These are phyloP conservation scores for Apomyelois bistriatella DNA, from an alignment of 2,888 invertebrate species.

Conservation along the genomic window DNA sequence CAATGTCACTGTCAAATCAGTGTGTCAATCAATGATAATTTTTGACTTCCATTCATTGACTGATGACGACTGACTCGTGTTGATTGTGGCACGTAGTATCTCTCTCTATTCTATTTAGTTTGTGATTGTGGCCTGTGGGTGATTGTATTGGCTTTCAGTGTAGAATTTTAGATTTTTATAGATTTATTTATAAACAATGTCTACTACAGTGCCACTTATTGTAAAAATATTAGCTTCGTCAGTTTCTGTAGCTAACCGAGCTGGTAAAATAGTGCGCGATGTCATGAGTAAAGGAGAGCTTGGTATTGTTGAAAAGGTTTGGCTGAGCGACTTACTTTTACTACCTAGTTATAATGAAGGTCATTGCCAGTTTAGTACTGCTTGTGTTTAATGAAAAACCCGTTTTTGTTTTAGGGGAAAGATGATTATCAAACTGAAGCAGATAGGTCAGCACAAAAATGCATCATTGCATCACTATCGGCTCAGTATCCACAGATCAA, in stretches of 20 bases:
- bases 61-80: no score
- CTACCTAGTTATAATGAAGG: neutral
- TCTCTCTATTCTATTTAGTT: no score
- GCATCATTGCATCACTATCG: conserved; percentile 93
- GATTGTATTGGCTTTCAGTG: no score
- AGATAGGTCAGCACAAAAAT: conserved; percentile 95
- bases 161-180: no score
- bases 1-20: no score
- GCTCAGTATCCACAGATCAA: conserved; percentile 90
- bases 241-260: conserved; percentile 88
- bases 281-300: conserved; percentile 93
- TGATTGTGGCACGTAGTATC: no score
- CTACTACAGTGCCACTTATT: conserved; percentile 82
- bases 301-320: conserved; percentile 94
- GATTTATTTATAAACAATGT: conserved; percentile 62
- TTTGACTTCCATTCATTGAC: no score
- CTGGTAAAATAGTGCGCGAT: conserved; percentile 94
- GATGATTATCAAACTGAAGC: conserved; percentile 99
- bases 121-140: no score
- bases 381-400: neutral
- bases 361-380: neutral
- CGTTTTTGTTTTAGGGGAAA: conserved; percentile 80
- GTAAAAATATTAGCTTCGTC: conserved; percentile 88
- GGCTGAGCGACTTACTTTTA: conserved; percentile 11
- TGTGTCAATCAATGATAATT: no score